A percentile compares a stretch with the other conserved stretches of the same genome.
Conservation (phyloP, 1,140 invertebrate genomes). For the Brachionus paranguensis region DNA sequence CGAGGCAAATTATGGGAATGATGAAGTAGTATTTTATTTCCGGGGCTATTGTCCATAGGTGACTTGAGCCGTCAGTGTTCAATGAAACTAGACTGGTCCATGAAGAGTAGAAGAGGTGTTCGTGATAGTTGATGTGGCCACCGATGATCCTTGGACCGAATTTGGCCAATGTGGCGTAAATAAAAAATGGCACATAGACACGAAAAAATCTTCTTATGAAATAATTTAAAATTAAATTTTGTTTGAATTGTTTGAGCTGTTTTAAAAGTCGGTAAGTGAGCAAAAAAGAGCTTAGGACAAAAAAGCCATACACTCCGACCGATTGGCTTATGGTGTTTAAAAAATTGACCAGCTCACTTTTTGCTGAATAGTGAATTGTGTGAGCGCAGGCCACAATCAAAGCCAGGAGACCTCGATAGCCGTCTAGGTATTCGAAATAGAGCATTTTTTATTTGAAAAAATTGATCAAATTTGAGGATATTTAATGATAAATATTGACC, state of each 20-base stretch:
- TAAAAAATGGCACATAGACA: slow-evolving; percentile 4
- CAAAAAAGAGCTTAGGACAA: slow-evolving; percentile 27
- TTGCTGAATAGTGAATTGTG: background rate
- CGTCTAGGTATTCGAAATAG: slow-evolving; percentile 36
- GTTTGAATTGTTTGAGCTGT: background rate
- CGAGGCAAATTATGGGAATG: background rate
- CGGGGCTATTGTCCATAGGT: slow-evolving; percentile 26
- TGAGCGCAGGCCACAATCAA: background rate
- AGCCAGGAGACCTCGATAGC: slow-evolving; percentile 19
- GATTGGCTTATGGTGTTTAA: background rate
- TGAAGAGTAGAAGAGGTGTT: background rate
- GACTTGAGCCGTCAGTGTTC: slow-evolving; percentile 1
- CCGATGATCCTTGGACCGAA: slow-evolving; percentile 3
- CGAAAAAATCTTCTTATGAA: slow-evolving; percentile 23
- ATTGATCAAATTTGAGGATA: background rate
- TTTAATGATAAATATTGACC: background rate
- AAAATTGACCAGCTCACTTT: background rate
- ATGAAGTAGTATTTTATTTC: slow-evolving; percentile 34
- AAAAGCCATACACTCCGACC: slow-evolving; percentile 21
- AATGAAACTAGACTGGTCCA: background rate
- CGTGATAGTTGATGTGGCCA: slow-evolving; percentile 1
- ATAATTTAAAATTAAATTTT: slow-evolving; percentile 6
- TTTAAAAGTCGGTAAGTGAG: slow-evolving; percentile 36
- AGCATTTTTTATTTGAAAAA: background rate
- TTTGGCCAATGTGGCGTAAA: background rate